Conservation (phyloP, 2,797 vertebrate species). For the Emys orbicularis region DNA sequence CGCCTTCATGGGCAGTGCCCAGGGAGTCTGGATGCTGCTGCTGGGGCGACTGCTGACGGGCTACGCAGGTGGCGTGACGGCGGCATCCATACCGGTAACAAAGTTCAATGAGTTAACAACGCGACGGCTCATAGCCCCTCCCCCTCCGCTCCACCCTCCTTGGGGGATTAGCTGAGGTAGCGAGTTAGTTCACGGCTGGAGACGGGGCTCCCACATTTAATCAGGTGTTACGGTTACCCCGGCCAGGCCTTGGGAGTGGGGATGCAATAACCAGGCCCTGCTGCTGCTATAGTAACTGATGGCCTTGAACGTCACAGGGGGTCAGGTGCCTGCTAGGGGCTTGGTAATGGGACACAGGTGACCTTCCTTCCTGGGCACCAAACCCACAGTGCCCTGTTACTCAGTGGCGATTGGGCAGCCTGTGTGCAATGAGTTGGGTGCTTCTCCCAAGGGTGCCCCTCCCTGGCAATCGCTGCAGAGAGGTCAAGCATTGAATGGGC, state of each 20-base stretch:
- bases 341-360: neutral
- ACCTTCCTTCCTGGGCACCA: neutral
- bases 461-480: neutral
- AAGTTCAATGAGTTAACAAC: neutral
- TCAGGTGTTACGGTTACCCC: neutral
- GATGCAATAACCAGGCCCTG: too few relatives aligned
- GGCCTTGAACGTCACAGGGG: neutral
- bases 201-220: neutral
- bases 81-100: constrained; percentile 93
- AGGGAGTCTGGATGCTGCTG: constrained; percentile 88
- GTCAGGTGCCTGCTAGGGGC: accelerated
- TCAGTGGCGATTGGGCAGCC: neutral
- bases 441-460: neutral
- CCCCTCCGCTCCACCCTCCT: neutral
- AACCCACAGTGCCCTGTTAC: neutral
- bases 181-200: neutral
- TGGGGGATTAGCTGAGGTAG: too few relatives aligned
- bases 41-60: constrained; percentile 91
- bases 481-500: neutral
- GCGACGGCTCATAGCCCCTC: neutral
- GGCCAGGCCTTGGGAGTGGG: accelerated
- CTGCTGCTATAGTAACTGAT: accelerated
- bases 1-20: constrained; percentile 87
- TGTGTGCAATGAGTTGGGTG: neutral
- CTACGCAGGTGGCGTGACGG: constrained; percentile 89